Conservation (phyloP, 2,797 vertebrate genomes). For the Bovichtus diacanthus region DNA sequence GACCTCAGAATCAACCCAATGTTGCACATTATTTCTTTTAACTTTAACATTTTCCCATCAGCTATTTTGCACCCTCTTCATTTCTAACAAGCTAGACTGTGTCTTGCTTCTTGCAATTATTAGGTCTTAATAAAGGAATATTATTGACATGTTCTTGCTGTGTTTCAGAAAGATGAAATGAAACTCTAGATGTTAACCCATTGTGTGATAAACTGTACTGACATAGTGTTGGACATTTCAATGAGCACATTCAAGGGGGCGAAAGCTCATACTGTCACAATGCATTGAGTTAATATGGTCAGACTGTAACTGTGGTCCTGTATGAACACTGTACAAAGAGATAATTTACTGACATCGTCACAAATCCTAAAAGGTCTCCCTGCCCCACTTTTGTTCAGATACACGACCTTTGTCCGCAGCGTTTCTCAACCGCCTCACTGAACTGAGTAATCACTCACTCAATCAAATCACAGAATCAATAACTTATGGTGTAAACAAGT, state of each 20-base stretch:
- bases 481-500: conserved; percentile 54
- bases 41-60: neutral
- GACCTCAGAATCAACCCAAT: too few species aligned
- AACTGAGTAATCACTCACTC: conserved; percentile 50
- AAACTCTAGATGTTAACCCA: neutral
- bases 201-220: neutral
- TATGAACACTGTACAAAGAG: neutral
- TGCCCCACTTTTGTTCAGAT: neutral
- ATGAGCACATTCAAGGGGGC: neutral
- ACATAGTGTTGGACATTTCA: neutral
- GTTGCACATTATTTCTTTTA: neutral
- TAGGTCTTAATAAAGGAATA: neutral
- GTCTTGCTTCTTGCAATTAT: neutral
- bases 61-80: neutral
- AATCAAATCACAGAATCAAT: conserved; percentile 60
- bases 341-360: neutral
- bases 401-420: conserved; percentile 57
- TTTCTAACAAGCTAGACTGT: neutral
- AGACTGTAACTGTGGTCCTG: neutral
- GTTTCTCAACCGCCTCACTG: conserved; percentile 50
- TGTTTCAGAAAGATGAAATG: neutral
- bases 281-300: neutral
- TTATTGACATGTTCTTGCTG: neutral
- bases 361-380: conserved; percentile 5
- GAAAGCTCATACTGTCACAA: neutral